phyloP scores from a whole-genome alignment of 2,888 invertebrate species.

The Hirtodrosophila duncani region DNA sequence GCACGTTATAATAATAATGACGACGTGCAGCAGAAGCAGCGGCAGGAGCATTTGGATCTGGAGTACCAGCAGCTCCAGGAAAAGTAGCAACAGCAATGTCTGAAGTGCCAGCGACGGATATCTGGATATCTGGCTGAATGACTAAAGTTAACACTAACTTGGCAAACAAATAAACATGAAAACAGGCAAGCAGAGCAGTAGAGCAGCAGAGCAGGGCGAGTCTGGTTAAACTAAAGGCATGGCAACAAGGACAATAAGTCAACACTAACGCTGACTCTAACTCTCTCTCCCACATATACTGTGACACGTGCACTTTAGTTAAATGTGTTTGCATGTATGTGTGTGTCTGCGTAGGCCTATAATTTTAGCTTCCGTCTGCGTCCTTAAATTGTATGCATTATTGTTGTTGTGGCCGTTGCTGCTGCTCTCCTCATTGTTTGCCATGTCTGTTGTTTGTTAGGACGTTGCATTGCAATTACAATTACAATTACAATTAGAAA shows the following conservation, averaged over 20 bases:
- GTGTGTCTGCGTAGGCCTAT: conserved; percentile 61
- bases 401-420: conserved; percentile 21
- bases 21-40: conserved; percentile 47
- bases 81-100: conserved; percentile 40
- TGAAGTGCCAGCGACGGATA: conserved; percentile 68
- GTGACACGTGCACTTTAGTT: conserved; percentile 27
- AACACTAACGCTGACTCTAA: conserved; percentile 39
- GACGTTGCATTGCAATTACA: conserved; percentile 67
- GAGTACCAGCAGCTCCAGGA: conserved; percentile 4
- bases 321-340: conserved; percentile 12
- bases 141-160: conserved; percentile 74
- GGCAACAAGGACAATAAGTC: conserved; percentile 60
- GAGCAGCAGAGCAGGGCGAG: background rate
- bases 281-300: background rate
- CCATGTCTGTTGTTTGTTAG: conserved; percentile 40
- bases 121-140: conserved; percentile 73
- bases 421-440: conserved; percentile 43
- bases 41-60: conserved; percentile 6
- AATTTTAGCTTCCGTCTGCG: conserved; percentile 66
- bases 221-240: too few species aligned
- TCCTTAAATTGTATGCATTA: conserved; percentile 68
- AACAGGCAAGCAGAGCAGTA: conserved; percentile 34
- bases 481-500: conserved; percentile 58
- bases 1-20: conserved; percentile 71
- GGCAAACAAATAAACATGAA: conserved; percentile 72